Base-by-base conservation (phyloP, 2,113 vertebrate species). In the Oryzias melastigma region DNA sequence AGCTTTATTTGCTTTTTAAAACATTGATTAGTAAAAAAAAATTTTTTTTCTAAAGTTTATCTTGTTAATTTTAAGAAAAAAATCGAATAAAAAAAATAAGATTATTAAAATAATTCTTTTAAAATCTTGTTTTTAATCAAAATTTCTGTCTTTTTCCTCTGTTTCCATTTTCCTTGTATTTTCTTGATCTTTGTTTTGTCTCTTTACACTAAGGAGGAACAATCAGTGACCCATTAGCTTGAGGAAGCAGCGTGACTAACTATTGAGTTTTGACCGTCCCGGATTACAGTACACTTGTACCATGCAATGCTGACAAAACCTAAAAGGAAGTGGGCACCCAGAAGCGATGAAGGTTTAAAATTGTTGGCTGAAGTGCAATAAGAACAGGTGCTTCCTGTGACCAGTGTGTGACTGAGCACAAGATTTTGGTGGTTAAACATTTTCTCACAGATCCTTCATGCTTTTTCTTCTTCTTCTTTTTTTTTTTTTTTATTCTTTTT, bases 301-400 rank as follows among this genome's bases (percentile, higher is more conserved):
- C 22, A 40, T 57, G 50, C 42, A 15, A 5, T 14, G 46, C 47
- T 52, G 18, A 63, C 45, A 52, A 15, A n/a, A 18, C 25, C 29
- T 18, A 69, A 5, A n/a, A 81, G 77, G 77, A 84, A 79, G 69
- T 58, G 41, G 41, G 61, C 42, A 52, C 51, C 47, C 60, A 35
- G 43, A 51, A 62, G 16, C n/a, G 42, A 44, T 5, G 2, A 41
- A 45, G 62, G 52, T 55, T 61, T 61, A 20, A 52, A 64, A 50
- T 51, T 54, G 29, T 49, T 62, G 49, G 27, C 44, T 62, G 18
- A 53, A 49, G 7, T 2, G 8, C 43, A 46, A 43, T 57, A 16
- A 41, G 27, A 15, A 35, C 62, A 77, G 68, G 68, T 72, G 74
- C 18, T 84, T 78, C 68, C 74, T 40, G 16, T 7, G 5, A 49